Evolutionary conservation across 2,113 vertebrate species (phyloP).

Genomic region (Ctenomys sociabilis): DNA sequence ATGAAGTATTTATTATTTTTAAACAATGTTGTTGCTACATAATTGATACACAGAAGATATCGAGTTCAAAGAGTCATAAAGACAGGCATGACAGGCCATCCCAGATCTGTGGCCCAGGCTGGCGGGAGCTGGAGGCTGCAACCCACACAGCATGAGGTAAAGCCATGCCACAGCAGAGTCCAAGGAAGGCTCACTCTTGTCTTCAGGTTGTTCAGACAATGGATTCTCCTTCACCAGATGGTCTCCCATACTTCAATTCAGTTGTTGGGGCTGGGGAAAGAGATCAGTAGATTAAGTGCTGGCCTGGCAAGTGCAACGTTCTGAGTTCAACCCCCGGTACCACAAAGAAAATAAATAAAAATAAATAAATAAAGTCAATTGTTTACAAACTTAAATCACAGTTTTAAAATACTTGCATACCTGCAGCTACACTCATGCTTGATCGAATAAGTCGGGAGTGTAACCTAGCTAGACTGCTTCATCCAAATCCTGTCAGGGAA

Average conservation of each 20-base stretch:
- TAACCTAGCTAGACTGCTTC: not conserved
- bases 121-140: not conserved
- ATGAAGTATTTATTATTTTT: not conserved
- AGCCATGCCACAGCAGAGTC: not conserved
- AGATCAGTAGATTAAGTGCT: no score
- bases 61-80: not conserved
- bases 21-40: not conserved
- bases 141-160: not conserved
- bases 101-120: not conserved
- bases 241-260: not conserved
- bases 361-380: not conserved
- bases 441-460: not conserved
- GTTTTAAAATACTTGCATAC: not conserved
- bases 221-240: not conserved
- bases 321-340: no score
- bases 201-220: not conserved
- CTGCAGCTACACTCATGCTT: not conserved
- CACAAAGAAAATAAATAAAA: no score
- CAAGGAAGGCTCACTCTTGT: not conserved
- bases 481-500: not conserved
- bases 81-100: not conserved
- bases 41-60: not conserved
- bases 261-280: no score
- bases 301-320: no score
- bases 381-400: not conserved